These are phyloP conservation scores for Coelogynopora nodosa DNA, from an alignment of 2,888 invertebrate species.

Conservation along the genomic window DNA sequence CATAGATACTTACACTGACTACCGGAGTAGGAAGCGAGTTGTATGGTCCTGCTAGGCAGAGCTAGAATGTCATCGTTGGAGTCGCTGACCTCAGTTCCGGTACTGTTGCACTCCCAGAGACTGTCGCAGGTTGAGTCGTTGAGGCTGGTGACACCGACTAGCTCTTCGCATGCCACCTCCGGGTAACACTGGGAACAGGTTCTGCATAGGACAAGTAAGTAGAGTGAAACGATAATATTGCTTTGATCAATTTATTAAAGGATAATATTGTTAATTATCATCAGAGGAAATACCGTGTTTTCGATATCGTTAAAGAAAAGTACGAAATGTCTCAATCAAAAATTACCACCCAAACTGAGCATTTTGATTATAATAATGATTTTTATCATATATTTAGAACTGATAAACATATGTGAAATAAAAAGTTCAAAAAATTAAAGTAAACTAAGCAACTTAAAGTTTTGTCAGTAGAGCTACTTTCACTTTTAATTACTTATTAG, in stretches of 20 bases:
- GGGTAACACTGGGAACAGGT: conserved; percentile 34
- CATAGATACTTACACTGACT: neutral
- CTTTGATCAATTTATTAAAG: neutral
- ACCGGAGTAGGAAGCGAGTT: neutral
- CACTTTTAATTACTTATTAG: too few relatives aligned
- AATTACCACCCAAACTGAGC: neutral
- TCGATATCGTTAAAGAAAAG: too few relatives aligned
- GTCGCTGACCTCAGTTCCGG: neutral
- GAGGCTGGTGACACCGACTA: conserved; percentile 9
- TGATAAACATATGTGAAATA: too few relatives aligned
- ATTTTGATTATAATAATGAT: too few relatives aligned
- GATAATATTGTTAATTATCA: too few relatives aligned
- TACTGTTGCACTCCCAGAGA: conserved; percentile 37
- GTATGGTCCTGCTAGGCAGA: conserved; percentile 20
- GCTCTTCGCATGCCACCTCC: neutral
- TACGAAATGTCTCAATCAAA: too few relatives aligned
- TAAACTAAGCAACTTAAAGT: too few relatives aligned
- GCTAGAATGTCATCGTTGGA: conserved; percentile 28
- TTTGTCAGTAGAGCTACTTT: too few relatives aligned
- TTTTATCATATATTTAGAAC: too few relatives aligned
- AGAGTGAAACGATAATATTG: neutral
- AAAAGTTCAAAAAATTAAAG: too few relatives aligned
- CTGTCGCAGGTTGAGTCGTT: conserved; percentile 32
- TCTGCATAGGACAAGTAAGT: too few relatives aligned
- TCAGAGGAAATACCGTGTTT: too few relatives aligned